phyloP scores from a whole-genome alignment of 2,888 invertebrate genomes.

The Chaitophorus viminalis region DNA sequence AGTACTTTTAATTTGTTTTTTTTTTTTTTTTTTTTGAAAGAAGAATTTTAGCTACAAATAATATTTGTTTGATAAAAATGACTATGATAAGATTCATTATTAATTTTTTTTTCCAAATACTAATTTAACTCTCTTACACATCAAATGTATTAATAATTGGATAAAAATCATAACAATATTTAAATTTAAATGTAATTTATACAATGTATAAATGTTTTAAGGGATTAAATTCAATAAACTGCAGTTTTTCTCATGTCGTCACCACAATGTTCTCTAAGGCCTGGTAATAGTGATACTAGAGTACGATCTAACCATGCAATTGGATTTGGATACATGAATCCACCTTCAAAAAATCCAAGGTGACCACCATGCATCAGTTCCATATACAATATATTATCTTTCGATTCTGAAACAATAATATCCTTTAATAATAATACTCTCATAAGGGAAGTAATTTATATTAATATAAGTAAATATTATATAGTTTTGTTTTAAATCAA shows the following conservation, averaged over 20 bases:
- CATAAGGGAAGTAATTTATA: too few species aligned
- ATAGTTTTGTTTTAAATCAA: too few species aligned
- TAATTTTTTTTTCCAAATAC: not conserved
- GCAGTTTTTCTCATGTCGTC: conserved; percentile 32
- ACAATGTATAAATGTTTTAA: not conserved
- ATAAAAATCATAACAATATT: not conserved
- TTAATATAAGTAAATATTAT: too few species aligned
- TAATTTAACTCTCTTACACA: not conserved
- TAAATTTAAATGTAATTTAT: not conserved
- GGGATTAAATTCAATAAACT: not conserved
- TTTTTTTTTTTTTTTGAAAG: not conserved
- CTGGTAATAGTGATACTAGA: conserved; percentile 82
- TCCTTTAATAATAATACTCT: too few species aligned
- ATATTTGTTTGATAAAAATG: conserved; percentile 7
- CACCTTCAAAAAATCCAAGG: conserved; percentile 93
- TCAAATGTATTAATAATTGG: conserved; percentile 13
- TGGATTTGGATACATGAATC: conserved; percentile 84
- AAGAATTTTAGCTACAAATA: not conserved
- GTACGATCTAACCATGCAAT: conserved; percentile 94
- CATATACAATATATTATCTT: conserved; percentile 73
- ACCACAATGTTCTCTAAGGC: conserved; percentile 70
- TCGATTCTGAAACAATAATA: conserved; percentile 51
- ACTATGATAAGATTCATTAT: not conserved
- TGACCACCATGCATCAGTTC: conserved; percentile 93
- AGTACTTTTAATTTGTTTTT: not conserved